These are phyloP conservation scores for Sesia bembeciformis DNA, from an alignment of 2,888 invertebrate species.

Conservation along the genomic window DNA sequence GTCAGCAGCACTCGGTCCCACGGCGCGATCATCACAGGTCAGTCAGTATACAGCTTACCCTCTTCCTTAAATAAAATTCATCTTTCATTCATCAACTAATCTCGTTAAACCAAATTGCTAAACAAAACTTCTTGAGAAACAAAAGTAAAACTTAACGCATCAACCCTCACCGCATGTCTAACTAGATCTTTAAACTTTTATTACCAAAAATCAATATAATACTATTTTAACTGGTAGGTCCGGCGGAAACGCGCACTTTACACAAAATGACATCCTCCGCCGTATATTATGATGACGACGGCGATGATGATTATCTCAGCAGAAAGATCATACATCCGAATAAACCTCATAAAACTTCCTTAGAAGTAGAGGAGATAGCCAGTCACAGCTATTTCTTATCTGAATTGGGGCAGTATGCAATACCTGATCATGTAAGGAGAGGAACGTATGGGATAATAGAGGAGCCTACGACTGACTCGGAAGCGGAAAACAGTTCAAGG, in stretches of 20 bases:
- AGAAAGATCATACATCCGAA: constrained; percentile 59
- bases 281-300: constrained; percentile 68
- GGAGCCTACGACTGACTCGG: constrained; percentile 68
- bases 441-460: constrained; percentile 67
- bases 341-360: constrained; percentile 65
- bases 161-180: constrained; percentile 32
- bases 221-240: constrained; percentile 76
- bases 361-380: constrained; percentile 76
- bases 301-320: constrained; percentile 53
- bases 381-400: constrained; percentile 75
- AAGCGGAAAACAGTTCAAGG: constrained; percentile 58
- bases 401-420: constrained; percentile 61
- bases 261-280: constrained; percentile 78
- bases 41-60: constrained; percentile 51
- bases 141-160: constrained; percentile 22
- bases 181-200: constrained; percentile 18
- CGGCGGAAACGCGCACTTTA: constrained; percentile 78
- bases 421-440: constrained; percentile 58
- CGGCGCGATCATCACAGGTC: constrained; percentile 78
- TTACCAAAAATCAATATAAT: constrained; percentile 36
- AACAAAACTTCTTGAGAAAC: constrained; percentile 6
- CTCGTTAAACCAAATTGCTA: constrained; percentile 17
- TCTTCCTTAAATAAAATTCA: constrained; percentile 11
- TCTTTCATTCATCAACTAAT: constrained; percentile 1
- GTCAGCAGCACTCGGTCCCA: constrained; percentile 77